Evolutionary conservation across 2,888 invertebrate genomes (phyloP).

Genomic region (Drosophila hamatofila): DNA sequence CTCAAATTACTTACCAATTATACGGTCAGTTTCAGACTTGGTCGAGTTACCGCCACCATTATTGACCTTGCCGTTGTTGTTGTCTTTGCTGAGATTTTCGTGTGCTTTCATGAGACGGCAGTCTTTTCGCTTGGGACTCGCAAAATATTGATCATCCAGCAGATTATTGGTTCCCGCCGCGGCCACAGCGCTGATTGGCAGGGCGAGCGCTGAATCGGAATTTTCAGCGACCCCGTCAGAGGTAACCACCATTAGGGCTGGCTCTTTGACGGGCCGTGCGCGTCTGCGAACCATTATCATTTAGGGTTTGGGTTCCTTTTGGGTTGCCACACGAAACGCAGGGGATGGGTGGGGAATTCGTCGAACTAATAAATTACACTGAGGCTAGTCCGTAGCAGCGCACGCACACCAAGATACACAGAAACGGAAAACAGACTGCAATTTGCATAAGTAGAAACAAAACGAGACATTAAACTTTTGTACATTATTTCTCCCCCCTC

Average conservation of each 20-base stretch:
- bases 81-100: slow-evolving; percentile 60
- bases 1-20: slow-evolving; percentile 73
- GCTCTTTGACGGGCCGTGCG: slow-evolving; percentile 67
- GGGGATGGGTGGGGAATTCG: slow-evolving; percentile 38
- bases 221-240: slow-evolving; percentile 32
- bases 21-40: slow-evolving; percentile 66
- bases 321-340: slow-evolving; percentile 16
- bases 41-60: slow-evolving; percentile 28
- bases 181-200: slow-evolving; percentile 42
- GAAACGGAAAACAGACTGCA: slow-evolving; percentile 60
- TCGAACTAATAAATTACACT: slow-evolving; percentile 50
- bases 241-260: slow-evolving; percentile 42
- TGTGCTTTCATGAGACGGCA: slow-evolving; percentile 82
- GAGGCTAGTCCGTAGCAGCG: slow-evolving; percentile 45
- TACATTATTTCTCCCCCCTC: slow-evolving; percentile 32
- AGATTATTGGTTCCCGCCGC: slow-evolving; percentile 55
- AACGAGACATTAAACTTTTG: slow-evolving; percentile 64
- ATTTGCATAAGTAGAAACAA: slow-evolving; percentile 64
- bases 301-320: slow-evolving; percentile 23
- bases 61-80: slow-evolving; percentile 36
- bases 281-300: slow-evolving; percentile 83
- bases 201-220: slow-evolving; percentile 22
- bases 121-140: slow-evolving; percentile 85
- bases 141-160: slow-evolving; percentile 84
- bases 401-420: slow-evolving; percentile 45